Evolutionary conservation across 2,888 invertebrate species (phyloP).

Genomic region (Ferrisia virgata): DNA sequence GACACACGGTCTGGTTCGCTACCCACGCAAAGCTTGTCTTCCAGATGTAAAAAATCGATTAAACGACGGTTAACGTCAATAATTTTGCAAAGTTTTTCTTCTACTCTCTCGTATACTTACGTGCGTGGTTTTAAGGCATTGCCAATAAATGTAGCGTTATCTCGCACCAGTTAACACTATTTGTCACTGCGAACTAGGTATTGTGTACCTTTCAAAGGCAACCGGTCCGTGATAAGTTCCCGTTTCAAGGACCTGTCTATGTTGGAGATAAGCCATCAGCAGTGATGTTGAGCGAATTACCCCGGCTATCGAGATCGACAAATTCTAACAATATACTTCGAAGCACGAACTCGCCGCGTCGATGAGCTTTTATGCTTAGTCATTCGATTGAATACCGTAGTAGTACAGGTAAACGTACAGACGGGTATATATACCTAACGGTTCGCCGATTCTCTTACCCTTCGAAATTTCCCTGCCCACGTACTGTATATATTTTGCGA

Average conservation of each 20-base stretch:
- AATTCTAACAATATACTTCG: not conserved
- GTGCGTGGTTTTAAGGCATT: not conserved
- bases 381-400: too few species aligned
- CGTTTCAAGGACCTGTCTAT: conserved; percentile 28
- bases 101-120: not conserved
- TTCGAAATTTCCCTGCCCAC: too few species aligned
- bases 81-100: not conserved
- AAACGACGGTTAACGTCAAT: conserved; percentile 24
- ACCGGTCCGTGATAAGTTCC: conserved; percentile 1
- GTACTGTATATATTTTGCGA: too few species aligned
- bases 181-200: conserved; percentile 33
- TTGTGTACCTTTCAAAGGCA: not conserved
- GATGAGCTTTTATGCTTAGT: conserved; percentile 6
- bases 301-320: not conserved
- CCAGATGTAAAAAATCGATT: conserved; percentile 34
- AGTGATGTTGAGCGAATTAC: conserved; percentile 24
- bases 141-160: conserved; percentile 15
- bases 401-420: too few species aligned
- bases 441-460: too few species aligned
- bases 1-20: not conserved
- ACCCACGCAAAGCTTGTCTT: conserved; percentile 29
- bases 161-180: conserved; percentile 12
- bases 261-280: conserved; percentile 4
- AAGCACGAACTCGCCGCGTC: not conserved
- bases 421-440: too few species aligned